Conservation (phyloP, 2,113 vertebrate genomes). For the Ancistrus triradiatus region DNA sequence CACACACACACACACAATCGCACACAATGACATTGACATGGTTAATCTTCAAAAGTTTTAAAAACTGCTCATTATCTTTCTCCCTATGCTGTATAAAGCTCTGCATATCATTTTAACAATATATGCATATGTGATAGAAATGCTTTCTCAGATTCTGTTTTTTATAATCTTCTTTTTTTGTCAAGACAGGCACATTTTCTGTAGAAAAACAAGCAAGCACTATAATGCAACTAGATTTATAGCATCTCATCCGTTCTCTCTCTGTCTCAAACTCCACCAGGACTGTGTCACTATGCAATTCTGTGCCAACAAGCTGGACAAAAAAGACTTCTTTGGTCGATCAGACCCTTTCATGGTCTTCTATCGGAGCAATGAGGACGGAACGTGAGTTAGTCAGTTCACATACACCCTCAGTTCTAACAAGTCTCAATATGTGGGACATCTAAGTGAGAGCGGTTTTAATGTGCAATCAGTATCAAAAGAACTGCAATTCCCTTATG, state of each 20-base stretch:
- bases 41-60: no score
- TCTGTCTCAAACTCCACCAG: slow-evolving; percentile 53
- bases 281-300: slow-evolving; percentile 88
- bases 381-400: slow-evolving; percentile 74
- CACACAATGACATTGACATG: no score
- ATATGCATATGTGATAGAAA: no score
- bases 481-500: background rate
- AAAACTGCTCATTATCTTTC: no score
- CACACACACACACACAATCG: background rate
- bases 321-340: slow-evolving; percentile 92
- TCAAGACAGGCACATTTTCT: slow-evolving; percentile 3
- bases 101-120: no score
- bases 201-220: slow-evolving; percentile 36
- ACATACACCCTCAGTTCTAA: background rate
- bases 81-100: no score
- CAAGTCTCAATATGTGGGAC: background rate
- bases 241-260: slow-evolving; percentile 5
- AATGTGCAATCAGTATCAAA: background rate
- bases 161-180: slow-evolving; percentile 50
- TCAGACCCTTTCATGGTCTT: slow-evolving; percentile 91
- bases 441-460: no score
- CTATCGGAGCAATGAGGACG: slow-evolving; percentile 89
- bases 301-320: slow-evolving; percentile 90
- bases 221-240: slow-evolving; percentile 41
- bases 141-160: slow-evolving; percentile 36